These are phyloP conservation scores for Dynastes grantii DNA, from an alignment of 2,888 invertebrate genomes.

Conservation along the genomic window DNA sequence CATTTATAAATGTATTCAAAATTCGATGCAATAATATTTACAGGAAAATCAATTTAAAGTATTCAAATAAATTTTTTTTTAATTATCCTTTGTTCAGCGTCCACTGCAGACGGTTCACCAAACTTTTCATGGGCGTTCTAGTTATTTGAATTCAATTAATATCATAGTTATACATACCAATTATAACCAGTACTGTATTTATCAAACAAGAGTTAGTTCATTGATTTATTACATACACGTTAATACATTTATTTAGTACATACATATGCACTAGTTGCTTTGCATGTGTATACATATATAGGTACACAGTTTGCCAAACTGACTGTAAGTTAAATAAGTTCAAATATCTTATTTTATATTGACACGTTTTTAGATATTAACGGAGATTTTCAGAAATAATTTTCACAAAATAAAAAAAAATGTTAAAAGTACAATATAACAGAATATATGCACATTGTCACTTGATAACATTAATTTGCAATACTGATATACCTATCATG, in stretches of 20 bases:
- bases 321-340: neutral
- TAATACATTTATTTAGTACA: neutral
- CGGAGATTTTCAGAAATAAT: too few species aligned
- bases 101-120: too few species aligned
- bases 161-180: too few species aligned
- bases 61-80: too few species aligned
- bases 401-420: too few species aligned
- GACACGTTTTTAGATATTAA: too few species aligned
- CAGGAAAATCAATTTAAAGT: too few species aligned
- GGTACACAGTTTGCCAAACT: slow-evolving; percentile 12
- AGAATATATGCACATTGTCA: slow-evolving; percentile 7
- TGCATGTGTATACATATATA: neutral
- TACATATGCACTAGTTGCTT: slow-evolving; percentile 2
- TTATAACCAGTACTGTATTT: neutral
- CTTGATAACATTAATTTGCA: slow-evolving; percentile 8
- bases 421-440: slow-evolving; percentile 1
- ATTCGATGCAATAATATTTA: too few species aligned
- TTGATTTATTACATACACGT: slow-evolving; percentile 9
- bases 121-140: too few species aligned
- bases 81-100: too few species aligned
- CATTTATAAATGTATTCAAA: too few species aligned
- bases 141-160: too few species aligned
- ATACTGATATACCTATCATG: slow-evolving; percentile 24
- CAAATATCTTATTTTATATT: neutral
- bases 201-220: neutral